phyloP scores from a whole-genome alignment of 35 echinoderm and acorn worm genomes.

The Apostichopus parvimensis region DNA sequence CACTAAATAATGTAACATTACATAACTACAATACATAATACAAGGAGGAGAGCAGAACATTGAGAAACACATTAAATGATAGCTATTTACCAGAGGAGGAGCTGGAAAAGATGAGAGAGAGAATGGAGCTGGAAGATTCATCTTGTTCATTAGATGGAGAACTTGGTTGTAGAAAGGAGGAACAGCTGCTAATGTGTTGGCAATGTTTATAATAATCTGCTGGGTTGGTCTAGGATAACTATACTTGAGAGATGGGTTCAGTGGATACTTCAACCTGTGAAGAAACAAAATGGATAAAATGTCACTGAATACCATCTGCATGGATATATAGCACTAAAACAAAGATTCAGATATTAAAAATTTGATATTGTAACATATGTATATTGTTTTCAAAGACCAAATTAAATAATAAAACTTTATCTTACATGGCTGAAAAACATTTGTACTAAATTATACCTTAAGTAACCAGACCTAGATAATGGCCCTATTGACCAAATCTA shows the following conservation, averaged over 20 bases:
- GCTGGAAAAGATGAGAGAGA: constrained; percentile 66
- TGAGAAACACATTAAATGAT: too few species aligned
- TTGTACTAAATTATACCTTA: too few species aligned
- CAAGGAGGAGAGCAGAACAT: constrained; percentile 49
- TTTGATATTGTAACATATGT: neutral
- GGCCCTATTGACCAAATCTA: too few species aligned
- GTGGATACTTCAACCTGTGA: constrained; percentile 65
- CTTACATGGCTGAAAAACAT: too few species aligned
- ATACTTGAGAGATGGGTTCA: constrained; percentile 80
- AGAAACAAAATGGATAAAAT: neutral
- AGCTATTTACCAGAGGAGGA: constrained; percentile 75
- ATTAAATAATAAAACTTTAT: too few species aligned
- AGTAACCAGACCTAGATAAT: too few species aligned
- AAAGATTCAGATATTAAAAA: too few species aligned
- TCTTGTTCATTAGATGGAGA: constrained; percentile 97
- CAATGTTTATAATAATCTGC: constrained; percentile 82
- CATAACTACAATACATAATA: too few species aligned
- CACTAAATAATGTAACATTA: too few species aligned
- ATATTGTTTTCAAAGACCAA: neutral
- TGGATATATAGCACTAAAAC: too few species aligned
- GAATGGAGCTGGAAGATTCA: constrained; percentile 94
- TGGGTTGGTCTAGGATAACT: constrained; percentile 80
- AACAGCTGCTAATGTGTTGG: constrained; percentile 75
- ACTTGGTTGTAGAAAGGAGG: constrained; percentile 91
- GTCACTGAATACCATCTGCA: neutral